Base-by-base conservation (phyloP, 1,140 invertebrate species). In the Drepana arcuata region DNA sequence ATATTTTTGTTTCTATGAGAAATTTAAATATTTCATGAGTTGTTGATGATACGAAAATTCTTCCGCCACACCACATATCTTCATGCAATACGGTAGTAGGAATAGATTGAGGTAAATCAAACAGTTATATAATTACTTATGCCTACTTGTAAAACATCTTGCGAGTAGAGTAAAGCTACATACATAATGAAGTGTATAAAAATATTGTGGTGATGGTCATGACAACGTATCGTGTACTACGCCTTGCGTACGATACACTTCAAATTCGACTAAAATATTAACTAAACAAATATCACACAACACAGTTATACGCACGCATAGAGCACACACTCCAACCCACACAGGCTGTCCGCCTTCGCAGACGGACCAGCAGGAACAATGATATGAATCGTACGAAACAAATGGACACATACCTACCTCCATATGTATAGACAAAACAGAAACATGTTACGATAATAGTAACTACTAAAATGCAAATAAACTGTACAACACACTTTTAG, bases 241-340 rank as follows among this genome's bases (percentile, higher is more conserved):
- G 63, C 66, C 61, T 40, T 54, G 63, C 65, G 62, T 64, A 49
- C 48, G 36, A 46, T 53, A 39, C 58, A 57, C 53, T 64, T 57
- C 50, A 61, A 65, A 69, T 71, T 65, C 53, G 48, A 68, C 57
- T 63, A 65, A 50, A 21, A 61, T 48, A 55, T 59, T 63, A 66
- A 37, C 47, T 64, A 68, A 54, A 62, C 48, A 52, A 61, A 65
- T 73, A 73, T 71, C 72, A 73, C 69, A 67, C 66, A 51, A 43
- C 44, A 31, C 18, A 34, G 21, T 31, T 37, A 39, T 34, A 34
- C 41, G 16, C 41, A 64, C 28, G 15, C 38, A 46, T n/a, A n/a
- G n/a, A n/a, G n/a, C n/a, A n/a, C n/a, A n/a, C n/a, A n/a, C n/a
- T n/a, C n/a, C n/a, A n/a, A n/a, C n/a, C n/a, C n/a, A n/a, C n/a